Base-by-base conservation (phyloP, 2,113 vertebrate species). In the Gopherus evgoodei region DNA sequence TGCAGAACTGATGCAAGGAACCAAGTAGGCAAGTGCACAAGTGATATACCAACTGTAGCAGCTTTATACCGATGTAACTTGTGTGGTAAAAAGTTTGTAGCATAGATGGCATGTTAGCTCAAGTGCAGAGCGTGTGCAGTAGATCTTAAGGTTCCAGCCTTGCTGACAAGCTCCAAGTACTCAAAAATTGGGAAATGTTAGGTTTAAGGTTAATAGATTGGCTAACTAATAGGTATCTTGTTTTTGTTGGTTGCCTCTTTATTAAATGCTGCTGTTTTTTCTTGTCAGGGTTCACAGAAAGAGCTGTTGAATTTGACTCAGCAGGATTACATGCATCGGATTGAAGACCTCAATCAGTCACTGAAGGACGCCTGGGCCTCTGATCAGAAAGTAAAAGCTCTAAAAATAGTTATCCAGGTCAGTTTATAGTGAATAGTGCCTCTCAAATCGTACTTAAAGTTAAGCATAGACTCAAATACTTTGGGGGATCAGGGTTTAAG, bases 381-480 rank as follows among this genome's bases (percentile, higher is more conserved):
- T 0, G 99, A 99, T 97, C 99, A 99, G 98, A 99, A 99, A 98
- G 99, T 99, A 91, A 99, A 99, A 98, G 99, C 99, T 84, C 98
- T 99, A 85, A 99, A 99, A 97, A 99, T 99, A 27, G 99, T 99
- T 82, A 99, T 99, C 91, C 99, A 99, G 99, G 99, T 99, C 81
- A 95, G 98, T 54, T 76, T 44, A 35, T 38, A 21, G 35, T 38
- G 35, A n/a, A n/a, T 38, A 69, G 65, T n/a, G 17, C 35, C 35
- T 38, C 65, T n/a, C 35, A 69, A 69, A 69, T 69, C 4, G 3
- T 62, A 62, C 57, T 31, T 11, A 69, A 19, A 35, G 31, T 35
- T 35, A 65, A 35, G 31, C 14, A 65, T 65, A 35, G 31, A 65
- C 31, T 65, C 31, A 35, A 65, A 65, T 35, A 31, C 62, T 65